phyloP scores from a whole-genome alignment of 2,113 vertebrate genomes.

The Petroica traversi region DNA sequence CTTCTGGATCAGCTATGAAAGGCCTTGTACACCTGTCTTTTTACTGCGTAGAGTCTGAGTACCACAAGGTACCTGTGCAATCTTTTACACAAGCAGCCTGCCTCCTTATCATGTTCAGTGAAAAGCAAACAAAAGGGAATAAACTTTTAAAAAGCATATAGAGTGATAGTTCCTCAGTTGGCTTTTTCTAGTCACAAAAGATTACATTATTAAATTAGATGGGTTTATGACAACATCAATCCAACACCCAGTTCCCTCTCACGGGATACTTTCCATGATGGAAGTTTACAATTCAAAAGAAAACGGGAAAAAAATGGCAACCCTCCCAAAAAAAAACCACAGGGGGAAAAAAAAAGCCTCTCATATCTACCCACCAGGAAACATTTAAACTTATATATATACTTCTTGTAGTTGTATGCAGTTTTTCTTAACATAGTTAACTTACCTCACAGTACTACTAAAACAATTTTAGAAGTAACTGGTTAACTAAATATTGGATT shows the following conservation, averaged over 20 bases:
- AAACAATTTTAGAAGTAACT: constrained; percentile 20
- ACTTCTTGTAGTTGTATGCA: not conserved
- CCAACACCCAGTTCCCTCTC: not conserved
- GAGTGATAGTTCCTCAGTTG: not conserved
- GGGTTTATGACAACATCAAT: not conserved
- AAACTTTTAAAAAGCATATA: not conserved
- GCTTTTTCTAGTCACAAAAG: not conserved
- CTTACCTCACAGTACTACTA: not conserved
- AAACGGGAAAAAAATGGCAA: fast-evolving
- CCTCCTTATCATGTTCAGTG: not conserved
- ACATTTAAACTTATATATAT: not conserved
- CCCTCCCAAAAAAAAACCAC: not conserved
- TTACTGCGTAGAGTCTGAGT: not conserved
- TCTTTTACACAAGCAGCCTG: not conserved
- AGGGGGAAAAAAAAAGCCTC: fast-evolving
- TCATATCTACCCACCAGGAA: not conserved
- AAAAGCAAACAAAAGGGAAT: not conserved
- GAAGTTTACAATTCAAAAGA: not conserved
- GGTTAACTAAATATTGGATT: constrained; percentile 22
- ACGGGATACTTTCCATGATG: not conserved
- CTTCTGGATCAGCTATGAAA: not conserved
- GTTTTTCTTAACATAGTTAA: not conserved
- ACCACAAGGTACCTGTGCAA: not conserved
- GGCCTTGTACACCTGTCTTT: not conserved
- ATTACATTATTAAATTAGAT: not conserved